phyloP scores from a whole-genome alignment of 23 tunicate genomes.

The Styela plicata region DNA sequence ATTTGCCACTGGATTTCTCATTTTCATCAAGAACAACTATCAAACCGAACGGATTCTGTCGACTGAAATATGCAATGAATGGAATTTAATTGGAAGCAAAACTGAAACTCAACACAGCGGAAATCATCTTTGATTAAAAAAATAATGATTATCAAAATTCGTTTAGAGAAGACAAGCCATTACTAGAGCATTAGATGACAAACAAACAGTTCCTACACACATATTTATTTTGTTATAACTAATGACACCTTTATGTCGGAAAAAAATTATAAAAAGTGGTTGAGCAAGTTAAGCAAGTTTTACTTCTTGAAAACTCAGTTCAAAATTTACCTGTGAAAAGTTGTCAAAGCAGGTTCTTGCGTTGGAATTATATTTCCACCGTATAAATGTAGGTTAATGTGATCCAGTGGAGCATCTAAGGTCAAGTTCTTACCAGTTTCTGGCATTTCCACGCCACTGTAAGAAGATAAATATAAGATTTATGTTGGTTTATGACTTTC shows the following conservation, averaged over 20 bases:
- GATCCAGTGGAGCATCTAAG: conserved; percentile 80
- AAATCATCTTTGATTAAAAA: background rate
- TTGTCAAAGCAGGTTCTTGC: conserved; percentile 44
- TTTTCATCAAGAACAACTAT: conserved; percentile 61
- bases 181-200: too few relatives aligned
- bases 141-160: background rate
- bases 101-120: conserved; percentile 4
- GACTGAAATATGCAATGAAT: too few relatives aligned
- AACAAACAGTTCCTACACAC: too few relatives aligned
- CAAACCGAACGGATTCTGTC: conserved; percentile 53
- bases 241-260: too few relatives aligned
- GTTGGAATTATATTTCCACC: conserved; percentile 86
- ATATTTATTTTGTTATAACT: too few relatives aligned
- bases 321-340: conserved; percentile 10
- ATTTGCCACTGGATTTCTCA: conserved; percentile 36
- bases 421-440: conserved; percentile 23
- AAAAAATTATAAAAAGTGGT: too few relatives aligned
- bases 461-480: background rate
- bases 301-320: too few relatives aligned
- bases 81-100: background rate
- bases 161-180: too few relatives aligned
- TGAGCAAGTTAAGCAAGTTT: too few relatives aligned
- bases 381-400: conserved; percentile 68
- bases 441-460: conserved; percentile 38
- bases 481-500: too few relatives aligned